A percentile compares a stretch with the other conserved stretches of the same genome.
Evolutionary conservation across 2,888 invertebrate genomes (phyloP).

Genomic region (Perithous albicinctus): DNA sequence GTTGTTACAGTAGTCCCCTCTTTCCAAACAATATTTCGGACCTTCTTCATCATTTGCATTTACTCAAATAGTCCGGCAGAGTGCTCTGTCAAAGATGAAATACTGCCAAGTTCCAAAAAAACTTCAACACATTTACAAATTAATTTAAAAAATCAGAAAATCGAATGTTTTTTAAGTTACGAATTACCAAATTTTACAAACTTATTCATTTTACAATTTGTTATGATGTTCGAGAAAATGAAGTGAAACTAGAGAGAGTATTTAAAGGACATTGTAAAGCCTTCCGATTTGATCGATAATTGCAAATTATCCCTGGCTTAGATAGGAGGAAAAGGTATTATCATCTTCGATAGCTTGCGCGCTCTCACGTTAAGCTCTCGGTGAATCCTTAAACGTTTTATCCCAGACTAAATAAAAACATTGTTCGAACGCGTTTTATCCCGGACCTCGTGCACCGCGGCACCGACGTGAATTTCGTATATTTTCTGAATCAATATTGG

Average conservation of each 20-base stretch:
- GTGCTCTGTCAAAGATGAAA: background rate
- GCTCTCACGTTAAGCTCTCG: slow-evolving; percentile 28
- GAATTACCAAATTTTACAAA: slow-evolving; percentile 7
- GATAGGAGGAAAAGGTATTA: slow-evolving; percentile 29
- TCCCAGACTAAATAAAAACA: slow-evolving; percentile 83
- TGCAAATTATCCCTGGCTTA: slow-evolving; percentile 21
- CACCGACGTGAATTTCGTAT: slow-evolving; percentile 78
- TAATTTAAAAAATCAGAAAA: background rate
- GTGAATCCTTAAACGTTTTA: slow-evolving; percentile 76
- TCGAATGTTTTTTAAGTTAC: background rate
- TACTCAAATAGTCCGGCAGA: background rate
- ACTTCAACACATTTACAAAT: background rate
- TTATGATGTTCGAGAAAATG: background rate
- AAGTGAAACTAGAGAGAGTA: background rate
- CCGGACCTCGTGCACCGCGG: slow-evolving; percentile 70
- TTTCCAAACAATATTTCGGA: background rate
- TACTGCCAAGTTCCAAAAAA: background rate
- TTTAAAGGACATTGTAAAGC: background rate
- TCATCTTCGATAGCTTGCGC: slow-evolving; percentile 41
- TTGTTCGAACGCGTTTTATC: slow-evolving; percentile 75
- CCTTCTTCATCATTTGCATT: background rate
- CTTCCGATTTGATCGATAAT: background rate
- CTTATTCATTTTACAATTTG: slow-evolving; percentile 2
- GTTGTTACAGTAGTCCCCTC: slow-evolving; percentile 19
- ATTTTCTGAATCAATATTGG: slow-evolving; percentile 83